phyloP scores from a whole-genome alignment of 1,140 invertebrate genomes.

The Papilio xuthus region DNA sequence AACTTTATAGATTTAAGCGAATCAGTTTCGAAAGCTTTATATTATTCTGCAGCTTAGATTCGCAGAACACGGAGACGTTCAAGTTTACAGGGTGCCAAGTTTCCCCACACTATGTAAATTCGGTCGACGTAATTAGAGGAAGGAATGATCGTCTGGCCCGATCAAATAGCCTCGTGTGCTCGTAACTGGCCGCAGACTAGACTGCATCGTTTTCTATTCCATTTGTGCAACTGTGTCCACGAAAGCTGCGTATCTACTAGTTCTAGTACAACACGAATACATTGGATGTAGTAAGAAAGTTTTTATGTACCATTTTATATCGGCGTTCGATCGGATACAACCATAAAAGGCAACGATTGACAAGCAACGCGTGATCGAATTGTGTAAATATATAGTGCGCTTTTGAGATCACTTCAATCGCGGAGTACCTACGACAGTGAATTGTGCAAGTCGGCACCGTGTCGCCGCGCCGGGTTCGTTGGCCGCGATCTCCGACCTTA shows the following conservation, averaged over 20 bases:
- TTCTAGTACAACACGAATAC: slow-evolving; percentile 42
- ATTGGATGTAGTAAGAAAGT: slow-evolving; percentile 53
- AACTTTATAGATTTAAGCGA: slow-evolving; percentile 30
- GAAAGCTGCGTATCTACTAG: slow-evolving; percentile 36
- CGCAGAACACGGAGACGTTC: slow-evolving; percentile 43
- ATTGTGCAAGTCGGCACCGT: slow-evolving; percentile 67
- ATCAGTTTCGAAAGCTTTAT: slow-evolving; percentile 14
- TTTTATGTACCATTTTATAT: slow-evolving; percentile 62
- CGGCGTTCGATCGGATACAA: slow-evolving; percentile 55
- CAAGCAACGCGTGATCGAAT: slow-evolving; percentile 74
- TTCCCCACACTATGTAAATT: slow-evolving; percentile 61
- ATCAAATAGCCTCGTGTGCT: slow-evolving; percentile 50
- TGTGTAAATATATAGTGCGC: slow-evolving; percentile 75
- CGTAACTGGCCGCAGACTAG: slow-evolving; percentile 50
- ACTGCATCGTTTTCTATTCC: slow-evolving; percentile 47
- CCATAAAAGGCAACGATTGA: slow-evolving; percentile 70
- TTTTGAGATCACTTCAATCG: slow-evolving; percentile 74
- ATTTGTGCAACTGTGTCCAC: slow-evolving; percentile 47
- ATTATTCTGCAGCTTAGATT: slow-evolving; percentile 30
- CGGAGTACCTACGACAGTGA: slow-evolving; percentile 61
- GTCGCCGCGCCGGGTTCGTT: slow-evolving; percentile 56
- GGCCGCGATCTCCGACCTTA: slow-evolving; percentile 69
- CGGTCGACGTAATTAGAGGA: slow-evolving; percentile 59
- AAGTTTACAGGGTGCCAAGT: slow-evolving; percentile 60
- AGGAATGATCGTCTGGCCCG: slow-evolving; percentile 53